These are phyloP conservation scores for Lamprotornis superbus DNA, from an alignment of 2,113 vertebrate genomes.

Conservation along the genomic window DNA sequence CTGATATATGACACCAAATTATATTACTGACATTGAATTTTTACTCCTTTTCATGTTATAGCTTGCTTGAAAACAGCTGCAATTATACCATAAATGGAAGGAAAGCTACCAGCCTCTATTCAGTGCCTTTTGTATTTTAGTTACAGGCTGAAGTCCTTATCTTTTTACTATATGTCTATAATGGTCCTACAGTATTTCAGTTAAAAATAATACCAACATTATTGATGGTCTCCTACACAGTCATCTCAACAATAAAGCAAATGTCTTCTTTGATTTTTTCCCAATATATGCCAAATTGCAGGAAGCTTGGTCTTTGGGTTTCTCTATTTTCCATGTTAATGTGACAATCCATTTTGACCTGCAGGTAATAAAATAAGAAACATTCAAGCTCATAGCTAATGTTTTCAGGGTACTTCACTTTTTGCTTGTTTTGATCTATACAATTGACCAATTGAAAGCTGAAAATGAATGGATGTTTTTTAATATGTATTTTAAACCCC, in stretches of 20 bases:
- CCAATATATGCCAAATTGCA: not conserved
- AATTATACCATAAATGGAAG: slow-evolving; percentile 14
- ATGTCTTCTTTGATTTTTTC: not conserved
- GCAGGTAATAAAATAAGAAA: not conserved
- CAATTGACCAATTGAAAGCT: not conserved
- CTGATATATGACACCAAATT: slow-evolving; percentile 15
- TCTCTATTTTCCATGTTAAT: not conserved
- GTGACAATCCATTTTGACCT: not conserved
- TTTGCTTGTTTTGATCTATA: not conserved
- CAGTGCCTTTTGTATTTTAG: not conserved
- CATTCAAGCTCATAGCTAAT: not conserved
- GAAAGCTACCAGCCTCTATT: not conserved
- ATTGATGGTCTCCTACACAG: not conserved
- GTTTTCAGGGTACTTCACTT: not conserved
- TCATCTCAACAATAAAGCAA: not conserved
- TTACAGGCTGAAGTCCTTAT: not conserved
- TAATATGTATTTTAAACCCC: not conserved
- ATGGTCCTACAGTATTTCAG: not conserved
- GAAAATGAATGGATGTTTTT: not conserved
- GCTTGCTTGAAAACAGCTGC: slow-evolving; percentile 3
- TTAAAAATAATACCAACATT: not conserved
- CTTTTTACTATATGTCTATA: not conserved
- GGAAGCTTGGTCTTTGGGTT: not conserved
- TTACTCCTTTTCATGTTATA: slow-evolving; percentile 24
- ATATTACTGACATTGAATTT: slow-evolving; percentile 31